phyloP scores from a whole-genome alignment of 2,113 vertebrate genomes.

The Rhinoderma darwinii region DNA sequence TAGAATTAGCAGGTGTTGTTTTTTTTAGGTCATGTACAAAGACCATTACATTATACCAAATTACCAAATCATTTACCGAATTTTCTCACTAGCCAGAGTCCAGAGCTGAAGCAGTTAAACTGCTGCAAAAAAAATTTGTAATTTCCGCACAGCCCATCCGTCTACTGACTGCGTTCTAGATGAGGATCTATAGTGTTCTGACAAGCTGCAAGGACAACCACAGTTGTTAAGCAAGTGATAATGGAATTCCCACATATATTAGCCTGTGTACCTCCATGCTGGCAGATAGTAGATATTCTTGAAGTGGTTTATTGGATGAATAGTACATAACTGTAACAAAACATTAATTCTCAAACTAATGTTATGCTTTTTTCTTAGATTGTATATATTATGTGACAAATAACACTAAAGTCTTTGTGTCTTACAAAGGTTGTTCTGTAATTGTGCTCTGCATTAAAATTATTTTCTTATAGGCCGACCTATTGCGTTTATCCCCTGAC shows the following conservation, averaged over 20 bases:
- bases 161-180: neutral
- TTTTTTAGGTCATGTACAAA: neutral
- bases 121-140: neutral
- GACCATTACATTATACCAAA: too few relatives aligned
- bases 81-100: neutral
- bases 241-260: neutral
- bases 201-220: too few relatives aligned
- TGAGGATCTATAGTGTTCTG: neutral
- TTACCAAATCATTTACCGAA: neutral
- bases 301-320: too few relatives aligned
- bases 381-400: neutral
- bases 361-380: neutral
- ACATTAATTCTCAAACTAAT: neutral
- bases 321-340: neutral
- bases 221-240: too few relatives aligned
- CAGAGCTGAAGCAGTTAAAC: neutral
- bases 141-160: neutral
- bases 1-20: neutral
- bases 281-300: neutral
- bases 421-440: neutral
- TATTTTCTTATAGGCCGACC: neutral
- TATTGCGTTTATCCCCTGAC: neutral
- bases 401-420: neutral
- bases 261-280: neutral
- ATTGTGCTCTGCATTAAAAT: neutral